Evolutionary conservation across 2,888 invertebrate genomes (phyloP), one percentile per base, ranked within the genome.

Genomic region (Tenthredo distinguenda): DNA sequence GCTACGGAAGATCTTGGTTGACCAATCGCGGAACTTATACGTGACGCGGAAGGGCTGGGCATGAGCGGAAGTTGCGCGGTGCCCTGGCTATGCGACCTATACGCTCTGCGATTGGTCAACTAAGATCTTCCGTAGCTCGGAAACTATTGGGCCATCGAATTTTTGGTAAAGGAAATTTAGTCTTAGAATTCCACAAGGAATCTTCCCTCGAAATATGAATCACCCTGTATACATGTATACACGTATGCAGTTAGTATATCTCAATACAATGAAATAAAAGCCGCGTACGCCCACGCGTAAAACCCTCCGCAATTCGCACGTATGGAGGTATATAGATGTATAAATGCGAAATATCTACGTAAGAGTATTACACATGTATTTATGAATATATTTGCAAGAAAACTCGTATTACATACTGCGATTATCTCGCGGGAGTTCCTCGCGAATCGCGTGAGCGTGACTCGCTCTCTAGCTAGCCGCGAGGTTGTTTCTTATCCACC

Each of bases 351-450:
- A 62, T 26, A 26, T 62, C 12, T 21, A 62, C 62, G 62, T 62
- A 62, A 71, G 6, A 71, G 9, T n/a, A 40, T 71, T 12, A 71
- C n/a, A 9, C n/a, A 34, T 71, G 43, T 74, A 43, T 37, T n/a
- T 18, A n/a, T 43, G 9, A 21, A 7, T 72, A 43, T 74, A 40
- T 31, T 55, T 34, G 18, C 6, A 68, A 34, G 15, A 68, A 68
- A 68, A 68, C 34, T 18, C 18, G 34, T 34, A 68, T 68, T 68
- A 68, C 34, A 68, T 68, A 34, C 34, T n/a, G 15, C 21, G 74
- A 74, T 74, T 74, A 74, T 74, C 40, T 74, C 40, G 74, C 74
- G 74, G 68, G 68, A 68, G 68, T 68, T 68, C 68, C 68, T 68
- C 68, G 21, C 74, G 74, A 74, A 43, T 21, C 21, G 26, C 68